These are phyloP conservation scores for Colletes latitarsis DNA, from an alignment of 1,140 invertebrate species.

Conservation along the genomic window DNA sequence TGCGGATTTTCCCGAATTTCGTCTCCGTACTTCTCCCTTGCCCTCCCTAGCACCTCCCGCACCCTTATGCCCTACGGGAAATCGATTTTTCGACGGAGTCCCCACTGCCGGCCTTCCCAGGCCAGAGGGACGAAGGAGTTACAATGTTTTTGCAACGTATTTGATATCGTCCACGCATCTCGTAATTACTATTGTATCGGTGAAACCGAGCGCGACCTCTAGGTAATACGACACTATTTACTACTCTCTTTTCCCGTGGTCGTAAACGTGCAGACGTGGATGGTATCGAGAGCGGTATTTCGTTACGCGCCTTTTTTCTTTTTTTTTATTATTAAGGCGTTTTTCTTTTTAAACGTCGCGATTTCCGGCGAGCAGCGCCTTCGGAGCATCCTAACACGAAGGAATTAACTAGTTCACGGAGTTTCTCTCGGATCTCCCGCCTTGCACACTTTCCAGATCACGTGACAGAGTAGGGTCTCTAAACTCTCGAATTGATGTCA, in stretches of 20 bases:
- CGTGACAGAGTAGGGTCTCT: slow-evolving; percentile 45
- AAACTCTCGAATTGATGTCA: slow-evolving; percentile 50
- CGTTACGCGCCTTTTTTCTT: no score
- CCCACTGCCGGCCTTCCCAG: slow-evolving; percentile 69
- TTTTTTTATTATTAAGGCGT: neutral
- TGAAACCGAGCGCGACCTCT: slow-evolving; percentile 51
- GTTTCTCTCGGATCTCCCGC: slow-evolving; percentile 51
- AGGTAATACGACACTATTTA: slow-evolving; percentile 30
- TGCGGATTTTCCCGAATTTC: slow-evolving; percentile 67
- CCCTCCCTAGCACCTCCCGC: slow-evolving; percentile 48
- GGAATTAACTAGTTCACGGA: slow-evolving; percentile 43
- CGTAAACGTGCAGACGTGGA: neutral
- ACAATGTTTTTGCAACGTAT: slow-evolving; percentile 60
- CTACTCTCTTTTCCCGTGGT: neutral
- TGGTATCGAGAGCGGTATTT: neutral
- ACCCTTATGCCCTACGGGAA: slow-evolving; percentile 76
- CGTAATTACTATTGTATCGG: slow-evolving; percentile 47
- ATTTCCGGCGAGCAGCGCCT: neutral
- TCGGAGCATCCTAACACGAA: slow-evolving; percentile 2
- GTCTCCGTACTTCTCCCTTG: slow-evolving; percentile 60
- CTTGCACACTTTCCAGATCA: slow-evolving; percentile 45
- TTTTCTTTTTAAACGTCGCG: neutral
- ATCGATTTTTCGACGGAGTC: slow-evolving; percentile 77
- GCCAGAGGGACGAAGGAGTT: slow-evolving; percentile 47
- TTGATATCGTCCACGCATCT: slow-evolving; percentile 60